Percentiles rank a stretch among this genome's conserved stretches.
Evolutionary conservation across 2,888 invertebrate genomes (phyloP).

Genomic region (Prosapia bicincta): DNA sequence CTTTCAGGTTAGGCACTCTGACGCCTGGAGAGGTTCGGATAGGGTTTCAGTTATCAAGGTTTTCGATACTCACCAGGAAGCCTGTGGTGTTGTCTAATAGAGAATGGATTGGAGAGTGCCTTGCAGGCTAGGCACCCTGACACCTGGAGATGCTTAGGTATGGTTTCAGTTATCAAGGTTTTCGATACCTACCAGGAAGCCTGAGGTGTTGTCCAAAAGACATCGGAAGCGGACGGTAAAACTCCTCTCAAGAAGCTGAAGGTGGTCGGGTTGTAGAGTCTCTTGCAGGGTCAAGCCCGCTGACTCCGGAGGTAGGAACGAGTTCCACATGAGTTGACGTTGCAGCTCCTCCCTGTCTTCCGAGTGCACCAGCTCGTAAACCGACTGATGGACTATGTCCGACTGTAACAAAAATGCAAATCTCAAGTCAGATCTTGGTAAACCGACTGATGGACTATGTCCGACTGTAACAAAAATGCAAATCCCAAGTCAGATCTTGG

Average conservation of each 20-base stretch:
- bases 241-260: constrained; percentile 88
- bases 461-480: too few relatives aligned
- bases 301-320: constrained; percentile 78
- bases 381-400: constrained; percentile 98
- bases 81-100: too few relatives aligned
- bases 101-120: too few relatives aligned
- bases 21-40: too few relatives aligned
- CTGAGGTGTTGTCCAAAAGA: constrained; percentile 98
- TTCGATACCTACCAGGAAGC: constrained; percentile 79
- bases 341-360: constrained; percentile 98
- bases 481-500: too few relatives aligned
- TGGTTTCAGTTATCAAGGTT: neutral
- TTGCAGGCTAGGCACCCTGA: too few relatives aligned
- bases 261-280: constrained; percentile 82
- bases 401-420: constrained; percentile 65
- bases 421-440: too few relatives aligned
- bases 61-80: too few relatives aligned
- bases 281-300: constrained; percentile 78
- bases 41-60: too few relatives aligned
- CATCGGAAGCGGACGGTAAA: constrained; percentile 99
- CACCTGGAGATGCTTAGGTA: too few relatives aligned
- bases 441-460: too few relatives aligned
- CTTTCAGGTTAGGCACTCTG: too few relatives aligned
- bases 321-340: constrained; percentile 92
- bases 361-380: constrained; percentile 97